Evolutionary conservation across 2,888 invertebrate genomes (phyloP).

Genomic region (Zootermopsis nevadensis): DNA sequence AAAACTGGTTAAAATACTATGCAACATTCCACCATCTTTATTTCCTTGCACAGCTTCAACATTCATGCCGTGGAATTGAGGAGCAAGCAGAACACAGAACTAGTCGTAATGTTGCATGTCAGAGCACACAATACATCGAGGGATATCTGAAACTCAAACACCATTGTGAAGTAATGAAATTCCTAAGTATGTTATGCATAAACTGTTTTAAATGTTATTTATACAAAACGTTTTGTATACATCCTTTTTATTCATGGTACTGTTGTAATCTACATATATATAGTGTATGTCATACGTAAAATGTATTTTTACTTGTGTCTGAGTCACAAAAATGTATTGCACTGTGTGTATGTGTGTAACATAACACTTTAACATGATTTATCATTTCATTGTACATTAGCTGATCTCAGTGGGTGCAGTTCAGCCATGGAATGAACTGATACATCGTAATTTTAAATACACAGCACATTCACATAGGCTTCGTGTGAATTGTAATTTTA

Average conservation of each 20-base stretch:
- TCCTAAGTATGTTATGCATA: constrained; percentile 8
- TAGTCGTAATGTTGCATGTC: constrained; percentile 33
- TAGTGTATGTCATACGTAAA: constrained; percentile 41
- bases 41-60: neutral
- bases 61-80: neutral
- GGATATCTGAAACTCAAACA: neutral
- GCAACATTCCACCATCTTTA: neutral
- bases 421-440: constrained; percentile 11
- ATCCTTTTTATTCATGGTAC: constrained; percentile 42
- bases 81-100: constrained; percentile 46
- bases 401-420: constrained; percentile 50
- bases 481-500: neutral
- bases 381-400: constrained; percentile 18
- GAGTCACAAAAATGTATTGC: neutral
- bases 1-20: no score
- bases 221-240: constrained; percentile 41
- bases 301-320: neutral
- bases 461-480: neutral
- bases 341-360: neutral
- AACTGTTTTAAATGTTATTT: constrained; percentile 39
- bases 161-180: constrained; percentile 32
- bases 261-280: constrained; percentile 4
- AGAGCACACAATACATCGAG: constrained; percentile 7
- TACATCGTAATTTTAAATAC: neutral
- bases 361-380: constrained; percentile 4